Evolutionary conservation across 2,797 vertebrate genomes (phyloP).

Genomic region (Mormyrus hasselquistii): DNA sequence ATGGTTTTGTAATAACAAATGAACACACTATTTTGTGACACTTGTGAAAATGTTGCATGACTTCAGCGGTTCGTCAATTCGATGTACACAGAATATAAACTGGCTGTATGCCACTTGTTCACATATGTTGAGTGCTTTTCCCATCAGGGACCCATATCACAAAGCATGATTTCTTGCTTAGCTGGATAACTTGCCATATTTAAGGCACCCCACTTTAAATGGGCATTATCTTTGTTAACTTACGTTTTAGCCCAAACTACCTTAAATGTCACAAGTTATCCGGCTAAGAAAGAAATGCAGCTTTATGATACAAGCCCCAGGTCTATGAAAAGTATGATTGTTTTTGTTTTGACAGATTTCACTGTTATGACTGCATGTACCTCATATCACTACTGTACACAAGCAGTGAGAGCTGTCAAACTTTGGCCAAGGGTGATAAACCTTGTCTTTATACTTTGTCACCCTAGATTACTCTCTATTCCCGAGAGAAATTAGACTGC

Average conservation of each 20-base stretch:
- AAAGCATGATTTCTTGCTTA: background rate
- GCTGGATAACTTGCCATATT: background rate
- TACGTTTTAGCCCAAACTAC: background rate
- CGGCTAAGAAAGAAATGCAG: background rate
- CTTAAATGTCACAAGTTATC: background rate
- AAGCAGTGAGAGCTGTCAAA: background rate
- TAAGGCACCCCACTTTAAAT: background rate
- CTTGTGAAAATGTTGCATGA: background rate
- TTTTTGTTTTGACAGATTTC: background rate
- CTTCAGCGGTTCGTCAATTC: background rate
- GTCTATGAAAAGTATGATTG: background rate
- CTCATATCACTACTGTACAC: background rate
- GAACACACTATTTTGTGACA: background rate
- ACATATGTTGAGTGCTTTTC: background rate
- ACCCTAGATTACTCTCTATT: background rate
- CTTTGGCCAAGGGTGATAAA: background rate
- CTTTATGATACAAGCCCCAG: background rate
- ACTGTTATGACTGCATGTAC: background rate
- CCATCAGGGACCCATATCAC: background rate
- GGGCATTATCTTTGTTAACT: background rate
- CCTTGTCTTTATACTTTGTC: conserved; percentile 4
- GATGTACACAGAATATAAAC: background rate
- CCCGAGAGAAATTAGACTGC: background rate
- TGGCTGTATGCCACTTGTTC: background rate
- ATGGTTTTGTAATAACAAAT: background rate